Evolutionary conservation across 2,797 vertebrate species (phyloP).

Genomic region (Arctocebus calabarensis): DNA sequence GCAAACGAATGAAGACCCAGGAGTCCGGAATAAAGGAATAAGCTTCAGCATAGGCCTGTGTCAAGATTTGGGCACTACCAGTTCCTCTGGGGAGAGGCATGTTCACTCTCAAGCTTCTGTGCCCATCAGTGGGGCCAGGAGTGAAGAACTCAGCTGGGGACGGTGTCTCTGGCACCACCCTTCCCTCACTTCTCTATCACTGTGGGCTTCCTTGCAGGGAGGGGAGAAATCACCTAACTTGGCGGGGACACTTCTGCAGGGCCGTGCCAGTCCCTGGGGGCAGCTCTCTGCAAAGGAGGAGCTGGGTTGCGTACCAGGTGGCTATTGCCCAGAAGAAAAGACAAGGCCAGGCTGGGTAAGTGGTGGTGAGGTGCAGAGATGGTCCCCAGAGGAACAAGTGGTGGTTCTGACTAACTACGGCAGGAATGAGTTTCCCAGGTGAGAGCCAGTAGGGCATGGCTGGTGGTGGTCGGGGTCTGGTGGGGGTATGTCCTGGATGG

Average conservation of each 20-base stretch:
- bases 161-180: no score
- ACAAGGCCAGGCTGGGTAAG: neutral
- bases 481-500: neutral
- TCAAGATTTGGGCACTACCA: neutral
- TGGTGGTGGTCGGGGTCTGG: slow-evolving; percentile 72
- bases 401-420: neutral
- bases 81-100: neutral
- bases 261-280: accelerated
- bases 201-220: neutral
- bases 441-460: slow-evolving; percentile 63
- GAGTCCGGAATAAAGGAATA: neutral
- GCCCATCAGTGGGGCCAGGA: neutral
- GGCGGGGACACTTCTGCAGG: neutral
- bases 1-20: slow-evolving; percentile 11
- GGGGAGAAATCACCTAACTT: neutral
- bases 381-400: neutral
- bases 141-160: neutral
- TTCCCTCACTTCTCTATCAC: accelerated
- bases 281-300: slow-evolving; percentile 6
- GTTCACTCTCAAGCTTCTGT: neutral
- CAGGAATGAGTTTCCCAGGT: neutral
- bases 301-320: neutral
- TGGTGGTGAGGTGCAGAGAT: neutral
- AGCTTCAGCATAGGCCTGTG: neutral
- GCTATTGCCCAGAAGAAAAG: neutral